Conservation (phyloP, 1,140 invertebrate genomes). For the Zaprionus capensis region DNA sequence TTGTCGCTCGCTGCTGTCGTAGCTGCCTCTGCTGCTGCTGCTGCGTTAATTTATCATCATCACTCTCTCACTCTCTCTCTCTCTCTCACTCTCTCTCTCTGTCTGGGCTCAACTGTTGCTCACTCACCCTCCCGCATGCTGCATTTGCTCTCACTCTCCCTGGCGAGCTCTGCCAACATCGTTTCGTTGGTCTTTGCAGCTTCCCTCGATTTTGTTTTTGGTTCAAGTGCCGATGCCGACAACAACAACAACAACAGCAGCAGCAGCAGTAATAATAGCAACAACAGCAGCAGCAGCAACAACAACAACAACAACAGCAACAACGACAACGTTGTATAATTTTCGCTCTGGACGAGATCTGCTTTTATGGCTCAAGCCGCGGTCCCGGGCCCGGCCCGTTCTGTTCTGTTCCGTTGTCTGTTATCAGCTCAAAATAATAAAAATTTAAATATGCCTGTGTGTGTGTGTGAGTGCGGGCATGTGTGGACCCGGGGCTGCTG, state of each 20-base stretch:
- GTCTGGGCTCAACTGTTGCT: slow-evolving; percentile 13
- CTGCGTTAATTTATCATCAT: slow-evolving; percentile 1
- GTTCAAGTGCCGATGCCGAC: slow-evolving; percentile 63
- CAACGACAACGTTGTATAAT: slow-evolving; percentile 55
- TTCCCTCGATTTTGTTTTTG: slow-evolving; percentile 71
- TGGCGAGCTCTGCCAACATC: slow-evolving; percentile 25
- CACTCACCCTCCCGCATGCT: slow-evolving; percentile 1
- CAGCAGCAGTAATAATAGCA: slow-evolving; percentile 10
- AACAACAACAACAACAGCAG: slow-evolving; percentile 15
- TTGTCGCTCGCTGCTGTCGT: slow-evolving; percentile 41
- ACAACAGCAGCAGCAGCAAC: slow-evolving; percentile 19
- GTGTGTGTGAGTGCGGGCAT: slow-evolving; percentile 33
- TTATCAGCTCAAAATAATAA: slow-evolving; percentile 83
- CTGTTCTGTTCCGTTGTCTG: slow-evolving; percentile 60
- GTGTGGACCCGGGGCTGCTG: slow-evolving; percentile 60
- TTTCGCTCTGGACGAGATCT: slow-evolving; percentile 72
- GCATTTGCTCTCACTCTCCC: background rate
- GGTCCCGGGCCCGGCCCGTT: slow-evolving; percentile 51
- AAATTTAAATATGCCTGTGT: slow-evolving; percentile 72
- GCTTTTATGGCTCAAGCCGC: slow-evolving; percentile 72
- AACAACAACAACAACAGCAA: slow-evolving; percentile 22
- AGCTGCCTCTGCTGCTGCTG: background rate
- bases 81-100: background rate
- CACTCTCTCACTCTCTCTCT: background rate
- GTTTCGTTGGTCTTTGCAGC: slow-evolving; percentile 64